Conservation (phyloP, 2,888 invertebrate genomes). For the Fabriciana adippe region DNA sequence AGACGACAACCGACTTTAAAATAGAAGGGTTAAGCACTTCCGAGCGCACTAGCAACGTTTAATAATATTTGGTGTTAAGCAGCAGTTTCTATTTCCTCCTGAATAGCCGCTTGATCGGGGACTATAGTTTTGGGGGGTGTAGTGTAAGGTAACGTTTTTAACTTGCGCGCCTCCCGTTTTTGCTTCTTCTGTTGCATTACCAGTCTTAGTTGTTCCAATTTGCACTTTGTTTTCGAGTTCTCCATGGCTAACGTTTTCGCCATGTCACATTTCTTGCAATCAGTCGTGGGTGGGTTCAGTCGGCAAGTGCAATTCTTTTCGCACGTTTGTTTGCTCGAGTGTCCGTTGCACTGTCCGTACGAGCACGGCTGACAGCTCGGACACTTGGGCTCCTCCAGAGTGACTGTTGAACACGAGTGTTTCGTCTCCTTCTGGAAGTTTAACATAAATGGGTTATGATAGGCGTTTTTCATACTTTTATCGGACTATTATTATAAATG, state of each 20-base stretch:
- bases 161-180: constrained; percentile 89
- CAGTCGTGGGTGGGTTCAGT: constrained; percentile 43
- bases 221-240: constrained; percentile 91
- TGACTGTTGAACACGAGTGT: constrained; percentile 57
- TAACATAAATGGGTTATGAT: constrained; percentile 4
- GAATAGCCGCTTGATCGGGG: constrained; percentile 89
- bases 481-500: too few species aligned
- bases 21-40: not conserved
- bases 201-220: constrained; percentile 92
- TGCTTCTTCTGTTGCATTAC: constrained; percentile 96
- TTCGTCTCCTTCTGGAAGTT: constrained; percentile 68
- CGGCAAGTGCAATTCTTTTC: constrained; percentile 46
- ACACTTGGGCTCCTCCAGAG: constrained; percentile 57
- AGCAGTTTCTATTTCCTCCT: constrained; percentile 83
- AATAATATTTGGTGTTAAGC: constrained; percentile 57
- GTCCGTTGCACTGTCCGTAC: constrained; percentile 69
- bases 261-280: constrained; percentile 74
- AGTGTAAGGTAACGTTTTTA: constrained; percentile 85
- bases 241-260: constrained; percentile 84
- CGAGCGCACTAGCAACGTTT: constrained; percentile 34
- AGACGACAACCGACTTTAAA: constrained; percentile 13
- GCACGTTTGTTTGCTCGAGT: constrained; percentile 42
- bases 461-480: too few species aligned
- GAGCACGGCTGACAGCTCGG: constrained; percentile 59
- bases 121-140: constrained; percentile 88